These are phyloP conservation scores for Sebastes dallii DNA, from an alignment of 2,797 vertebrate genomes.

Conservation along the genomic window DNA sequence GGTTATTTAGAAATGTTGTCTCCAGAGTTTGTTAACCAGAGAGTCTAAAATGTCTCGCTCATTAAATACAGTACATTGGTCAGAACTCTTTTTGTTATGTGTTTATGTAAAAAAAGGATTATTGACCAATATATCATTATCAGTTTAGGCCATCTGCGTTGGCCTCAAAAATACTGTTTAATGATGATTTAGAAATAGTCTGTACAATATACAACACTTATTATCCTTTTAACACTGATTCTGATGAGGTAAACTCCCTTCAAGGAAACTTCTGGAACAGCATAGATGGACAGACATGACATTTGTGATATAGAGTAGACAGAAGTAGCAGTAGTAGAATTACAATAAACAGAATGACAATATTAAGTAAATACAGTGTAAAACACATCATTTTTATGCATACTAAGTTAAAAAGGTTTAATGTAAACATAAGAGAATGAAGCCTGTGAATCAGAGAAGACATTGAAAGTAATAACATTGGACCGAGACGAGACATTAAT, in stretches of 20 bases:
- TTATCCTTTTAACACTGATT: no score
- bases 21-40: not conserved
- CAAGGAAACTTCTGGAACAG: not conserved
- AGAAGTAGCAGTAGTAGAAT: not conserved
- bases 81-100: no score
- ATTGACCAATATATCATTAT: no score
- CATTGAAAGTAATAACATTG: not conserved
- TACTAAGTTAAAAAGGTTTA: not conserved
- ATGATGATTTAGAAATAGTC: not conserved
- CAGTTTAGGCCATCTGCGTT: no score
- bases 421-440: not conserved
- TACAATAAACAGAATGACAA: not conserved
- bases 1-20: not conserved
- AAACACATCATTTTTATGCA: rapidly evolving
- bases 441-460: not conserved
- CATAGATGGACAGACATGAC: not conserved
- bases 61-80: not conserved
- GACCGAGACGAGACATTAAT: not conserved
- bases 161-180: no score
- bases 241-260: not conserved
- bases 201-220: not conserved
- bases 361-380: not conserved
- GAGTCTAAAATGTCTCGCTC: not conserved
- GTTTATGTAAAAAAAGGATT: no score
- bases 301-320: not conserved